Conservation (phyloP, 2,888 invertebrate genomes). For the Campoplex nolae region DNA sequence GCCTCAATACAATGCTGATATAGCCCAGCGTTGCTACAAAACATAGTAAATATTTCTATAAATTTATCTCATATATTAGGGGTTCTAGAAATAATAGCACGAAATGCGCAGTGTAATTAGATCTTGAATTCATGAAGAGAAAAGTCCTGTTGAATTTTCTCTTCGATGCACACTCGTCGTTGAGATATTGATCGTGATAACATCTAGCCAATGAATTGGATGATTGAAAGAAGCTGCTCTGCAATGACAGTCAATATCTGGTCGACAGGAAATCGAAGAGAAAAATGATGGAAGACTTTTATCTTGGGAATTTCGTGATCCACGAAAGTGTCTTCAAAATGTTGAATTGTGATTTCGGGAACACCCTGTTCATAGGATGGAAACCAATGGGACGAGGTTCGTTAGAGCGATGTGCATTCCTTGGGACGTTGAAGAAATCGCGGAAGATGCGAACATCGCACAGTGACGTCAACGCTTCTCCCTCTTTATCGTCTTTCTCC, state of each 20-base stretch:
- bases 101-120: not conserved
- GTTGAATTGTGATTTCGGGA: not conserved
- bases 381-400: not conserved
- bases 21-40: no score
- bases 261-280: not conserved
- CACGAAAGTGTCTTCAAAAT: not conserved
- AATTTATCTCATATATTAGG: no score
- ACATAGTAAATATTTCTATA: no score
- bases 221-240: no score
- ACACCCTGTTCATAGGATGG: not conserved
- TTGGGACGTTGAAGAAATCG: constrained; percentile 56
- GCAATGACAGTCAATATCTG: not conserved
- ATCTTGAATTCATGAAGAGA: not conserved
- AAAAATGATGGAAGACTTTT: not conserved
- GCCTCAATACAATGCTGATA: no score
- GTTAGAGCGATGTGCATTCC: constrained; percentile 10
- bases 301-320: not conserved
- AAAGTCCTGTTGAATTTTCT: not conserved
- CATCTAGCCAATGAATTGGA: no score
- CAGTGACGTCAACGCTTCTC: constrained; percentile 62
- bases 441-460: constrained; percentile 45
- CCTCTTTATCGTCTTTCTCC: not conserved
- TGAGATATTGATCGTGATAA: not conserved
- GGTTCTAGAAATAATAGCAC: no score
- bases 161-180: not conserved